These are phyloP conservation scores for Osmoderma eremita DNA, from an alignment of 2,888 invertebrate species.

Conservation along the genomic window DNA sequence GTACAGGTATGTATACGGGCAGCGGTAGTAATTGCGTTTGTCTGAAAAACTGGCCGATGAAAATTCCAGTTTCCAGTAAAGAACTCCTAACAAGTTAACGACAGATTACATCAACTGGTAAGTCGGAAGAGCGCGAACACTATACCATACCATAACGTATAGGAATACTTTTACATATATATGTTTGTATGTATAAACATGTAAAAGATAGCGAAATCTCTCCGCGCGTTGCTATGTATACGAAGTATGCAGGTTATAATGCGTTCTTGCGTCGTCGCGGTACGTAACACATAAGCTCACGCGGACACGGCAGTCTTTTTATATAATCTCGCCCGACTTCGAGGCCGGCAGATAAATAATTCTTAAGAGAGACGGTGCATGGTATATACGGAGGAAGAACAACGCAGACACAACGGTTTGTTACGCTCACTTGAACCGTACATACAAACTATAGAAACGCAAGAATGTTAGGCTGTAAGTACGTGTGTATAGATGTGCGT, in stretches of 20 bases:
- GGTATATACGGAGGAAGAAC: too few species aligned
- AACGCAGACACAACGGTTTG: constrained; percentile 14
- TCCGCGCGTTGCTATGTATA: too few species aligned
- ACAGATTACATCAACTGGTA: constrained; percentile 25
- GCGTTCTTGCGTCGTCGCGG: constrained; percentile 12
- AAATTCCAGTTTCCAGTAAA: constrained; percentile 31
- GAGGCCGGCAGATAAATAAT: constrained; percentile 28
- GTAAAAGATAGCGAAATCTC: constrained; percentile 11
- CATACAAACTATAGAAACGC: not conserved
- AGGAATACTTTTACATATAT: not conserved
- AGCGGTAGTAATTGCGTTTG: not conserved
- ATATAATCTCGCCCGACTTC: constrained; percentile 6
- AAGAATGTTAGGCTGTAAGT: too few species aligned
- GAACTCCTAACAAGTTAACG: constrained; percentile 26
- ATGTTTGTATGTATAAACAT: not conserved
- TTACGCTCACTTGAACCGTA: constrained; percentile 20
- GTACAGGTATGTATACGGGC: too few species aligned
- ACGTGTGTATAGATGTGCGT: not conserved
- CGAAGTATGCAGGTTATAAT: too few species aligned
- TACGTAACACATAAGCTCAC: constrained; percentile 20
- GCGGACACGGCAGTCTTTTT: constrained; percentile 27
- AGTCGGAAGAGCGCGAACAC: not conserved
- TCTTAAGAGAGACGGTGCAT: constrained; percentile 1
- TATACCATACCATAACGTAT: constrained; percentile 1
- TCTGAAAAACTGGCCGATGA: constrained; percentile 22